These are phyloP conservation scores for Campoletis raptor DNA, from an alignment of 2,888 invertebrate genomes.

Conservation along the genomic window DNA sequence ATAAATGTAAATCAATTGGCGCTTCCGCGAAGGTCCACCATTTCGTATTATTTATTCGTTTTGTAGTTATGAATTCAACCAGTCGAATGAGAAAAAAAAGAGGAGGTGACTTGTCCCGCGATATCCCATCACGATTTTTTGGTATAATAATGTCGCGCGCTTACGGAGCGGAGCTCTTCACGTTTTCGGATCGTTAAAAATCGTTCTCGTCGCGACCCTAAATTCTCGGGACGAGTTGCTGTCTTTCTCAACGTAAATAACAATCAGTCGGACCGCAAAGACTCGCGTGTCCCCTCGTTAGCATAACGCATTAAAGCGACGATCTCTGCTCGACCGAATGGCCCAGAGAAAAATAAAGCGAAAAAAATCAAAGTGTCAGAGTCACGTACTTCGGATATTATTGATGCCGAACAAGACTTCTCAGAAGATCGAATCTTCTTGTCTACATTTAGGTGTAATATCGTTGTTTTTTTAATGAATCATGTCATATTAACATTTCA, in stretches of 20 bases:
- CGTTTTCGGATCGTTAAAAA: conserved; percentile 61
- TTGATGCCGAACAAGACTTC: conserved; percentile 13
- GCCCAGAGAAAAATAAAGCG: conserved; percentile 8
- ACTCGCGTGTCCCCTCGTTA: conserved; percentile 66
- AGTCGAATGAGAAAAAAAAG: conserved; percentile 22
- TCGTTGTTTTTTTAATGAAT: neutral
- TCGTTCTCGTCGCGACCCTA: conserved; percentile 56
- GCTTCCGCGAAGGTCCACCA: conserved; percentile 51
- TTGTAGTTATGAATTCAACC: conserved; percentile 43
- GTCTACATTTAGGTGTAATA: neutral
- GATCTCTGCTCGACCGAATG: conserved; percentile 32
- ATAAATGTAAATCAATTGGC: conserved; percentile 63
- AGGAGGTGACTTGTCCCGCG: conserved; percentile 31
- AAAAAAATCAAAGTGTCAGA: conserved; percentile 32
- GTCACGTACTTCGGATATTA: conserved; percentile 14
- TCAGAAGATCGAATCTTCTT: conserved; percentile 10
- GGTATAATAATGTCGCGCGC: conserved; percentile 61
- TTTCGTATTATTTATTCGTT: conserved; percentile 49
- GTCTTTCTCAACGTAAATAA: conserved; percentile 69
- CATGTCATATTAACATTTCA: neutral
- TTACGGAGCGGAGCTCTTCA: conserved; percentile 52
- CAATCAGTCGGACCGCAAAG: conserved; percentile 66
- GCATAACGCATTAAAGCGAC: conserved; percentile 64
- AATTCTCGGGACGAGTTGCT: conserved; percentile 53
- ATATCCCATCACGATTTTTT: conserved; percentile 36